phyloP scores from a whole-genome alignment of 1,140 invertebrate genomes.

The Coptotermes formosanus region DNA sequence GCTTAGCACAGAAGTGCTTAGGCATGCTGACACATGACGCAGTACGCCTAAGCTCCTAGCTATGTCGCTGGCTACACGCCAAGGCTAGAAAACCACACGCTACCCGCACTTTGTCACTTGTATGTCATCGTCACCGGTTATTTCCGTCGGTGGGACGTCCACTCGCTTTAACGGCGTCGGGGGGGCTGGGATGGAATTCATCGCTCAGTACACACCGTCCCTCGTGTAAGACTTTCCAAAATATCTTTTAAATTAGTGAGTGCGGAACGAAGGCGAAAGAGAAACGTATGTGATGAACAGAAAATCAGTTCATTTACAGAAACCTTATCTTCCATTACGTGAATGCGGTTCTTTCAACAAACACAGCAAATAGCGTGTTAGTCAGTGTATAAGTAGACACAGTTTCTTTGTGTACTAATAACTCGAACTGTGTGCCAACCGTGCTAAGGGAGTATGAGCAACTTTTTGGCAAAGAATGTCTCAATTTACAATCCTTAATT shows the following conservation, averaged over 20 bases:
- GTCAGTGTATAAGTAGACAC: neutral
- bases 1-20: no score
- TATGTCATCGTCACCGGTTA: neutral
- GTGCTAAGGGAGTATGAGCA: neutral
- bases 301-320: neutral
- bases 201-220: neutral
- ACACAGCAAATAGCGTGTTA: neutral
- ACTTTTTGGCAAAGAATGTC: neutral
- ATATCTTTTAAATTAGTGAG: neutral
- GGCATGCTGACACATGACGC: neutral
- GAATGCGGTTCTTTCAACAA: neutral
- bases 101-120: neutral
- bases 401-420: neutral
- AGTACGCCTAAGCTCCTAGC: neutral
- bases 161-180: neutral
- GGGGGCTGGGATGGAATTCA: neutral
- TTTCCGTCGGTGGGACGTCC: slow-evolving; percentile 6
- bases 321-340: neutral
- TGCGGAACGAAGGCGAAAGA: neutral
- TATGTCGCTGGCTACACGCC: neutral
- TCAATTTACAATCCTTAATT: neutral
- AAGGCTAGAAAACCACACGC: neutral
- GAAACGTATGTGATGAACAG: neutral
- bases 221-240: neutral
- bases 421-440: neutral